A percentile compares a stretch with the other conserved stretches of the same genome.
These are phyloP conservation scores for Zaprionus ornatus DNA, from an alignment of 1,140 invertebrate genomes.

Conservation along the genomic window DNA sequence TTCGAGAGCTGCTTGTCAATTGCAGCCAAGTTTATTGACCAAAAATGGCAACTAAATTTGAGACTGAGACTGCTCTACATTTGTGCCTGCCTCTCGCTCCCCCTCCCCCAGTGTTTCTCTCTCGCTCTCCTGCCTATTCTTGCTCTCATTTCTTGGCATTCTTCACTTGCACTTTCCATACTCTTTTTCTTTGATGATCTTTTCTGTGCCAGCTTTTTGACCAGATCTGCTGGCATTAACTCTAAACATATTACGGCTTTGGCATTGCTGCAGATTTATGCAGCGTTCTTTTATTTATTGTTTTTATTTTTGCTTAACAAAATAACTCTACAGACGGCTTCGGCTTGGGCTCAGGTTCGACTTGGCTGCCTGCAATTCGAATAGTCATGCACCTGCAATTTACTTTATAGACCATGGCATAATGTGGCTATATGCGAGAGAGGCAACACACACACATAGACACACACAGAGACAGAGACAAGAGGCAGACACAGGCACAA, in stretches of 20 bases:
- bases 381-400: constrained; percentile 84
- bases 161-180: constrained; percentile 11
- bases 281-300: constrained; percentile 9
- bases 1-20: constrained; percentile 57
- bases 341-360: constrained; percentile 30
- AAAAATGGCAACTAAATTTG: background rate
- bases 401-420: constrained; percentile 84
- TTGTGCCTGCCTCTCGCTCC: background rate
- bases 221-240: constrained; percentile 12
- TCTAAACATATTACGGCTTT: constrained; percentile 34
- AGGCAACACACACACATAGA: constrained; percentile 43
- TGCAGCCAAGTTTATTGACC: background rate
- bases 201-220: constrained; percentile 18
- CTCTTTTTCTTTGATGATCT: constrained; percentile 4
- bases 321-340: constrained; percentile 36
- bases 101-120: too few species aligned
- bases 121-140: background rate
- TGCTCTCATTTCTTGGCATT: background rate
- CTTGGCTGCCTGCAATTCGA: constrained; percentile 68
- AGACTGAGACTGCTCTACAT: background rate
- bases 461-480: constrained; percentile 14
- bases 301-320: constrained; percentile 10
- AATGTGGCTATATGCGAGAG: constrained; percentile 57
- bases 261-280: constrained; percentile 68
- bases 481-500: constrained; percentile 10